Conservation (phyloP, 2,113 vertebrate species). For the Crotophaga sulcirostris region DNA sequence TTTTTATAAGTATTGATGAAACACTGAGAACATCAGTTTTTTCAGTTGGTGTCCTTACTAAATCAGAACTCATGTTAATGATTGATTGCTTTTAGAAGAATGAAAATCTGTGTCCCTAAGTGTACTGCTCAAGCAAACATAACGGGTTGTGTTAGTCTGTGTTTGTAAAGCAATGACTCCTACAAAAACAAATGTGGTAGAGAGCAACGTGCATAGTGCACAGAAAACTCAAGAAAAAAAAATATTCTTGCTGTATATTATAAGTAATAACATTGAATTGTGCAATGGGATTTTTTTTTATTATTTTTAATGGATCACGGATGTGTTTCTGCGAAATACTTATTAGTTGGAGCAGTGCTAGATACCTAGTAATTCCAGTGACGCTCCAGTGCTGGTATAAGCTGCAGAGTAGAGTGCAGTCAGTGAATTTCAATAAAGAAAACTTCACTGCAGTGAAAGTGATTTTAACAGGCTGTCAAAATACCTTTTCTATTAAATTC, state of each 20-base stretch:
- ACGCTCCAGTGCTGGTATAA: neutral
- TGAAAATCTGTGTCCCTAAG: neutral
- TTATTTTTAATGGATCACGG: neutral
- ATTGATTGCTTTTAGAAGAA: neutral
- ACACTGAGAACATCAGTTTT: neutral
- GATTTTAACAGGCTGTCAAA: neutral
- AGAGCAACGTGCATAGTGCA: rapidly evolving
- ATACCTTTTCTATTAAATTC: neutral
- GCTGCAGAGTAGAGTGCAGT: neutral
- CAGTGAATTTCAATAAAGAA: neutral
- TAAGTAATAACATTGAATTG: neutral
- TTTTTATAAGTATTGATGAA: neutral
- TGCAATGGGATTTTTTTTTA: neutral
- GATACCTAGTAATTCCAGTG: neutral
- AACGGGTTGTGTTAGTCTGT: neutral
- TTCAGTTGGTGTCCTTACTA: neutral
- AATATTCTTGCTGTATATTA: neutral
- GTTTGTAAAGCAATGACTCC: neutral
- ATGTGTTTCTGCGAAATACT: neutral
- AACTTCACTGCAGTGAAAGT: neutral
- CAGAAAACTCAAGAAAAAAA: neutral
- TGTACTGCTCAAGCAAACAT: neutral
- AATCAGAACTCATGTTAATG: neutral
- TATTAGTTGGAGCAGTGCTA: neutral
- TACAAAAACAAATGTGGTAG: neutral